These are phyloP conservation scores for Rugalucina vietnamica DNA, from an alignment of 2,888 invertebrate species.

Conservation along the genomic window DNA sequence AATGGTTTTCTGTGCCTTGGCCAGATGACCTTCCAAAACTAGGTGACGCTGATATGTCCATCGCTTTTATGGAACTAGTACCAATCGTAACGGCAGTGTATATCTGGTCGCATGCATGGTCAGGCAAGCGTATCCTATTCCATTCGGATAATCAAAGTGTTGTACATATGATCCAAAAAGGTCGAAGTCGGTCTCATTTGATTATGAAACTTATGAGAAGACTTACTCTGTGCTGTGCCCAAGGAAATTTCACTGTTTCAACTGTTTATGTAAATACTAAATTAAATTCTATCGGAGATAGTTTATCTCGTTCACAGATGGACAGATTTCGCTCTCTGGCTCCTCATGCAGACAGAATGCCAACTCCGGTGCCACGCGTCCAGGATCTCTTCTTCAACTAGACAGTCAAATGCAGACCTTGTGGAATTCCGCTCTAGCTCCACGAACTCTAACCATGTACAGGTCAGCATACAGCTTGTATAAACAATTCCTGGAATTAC, in stretches of 20 bases:
- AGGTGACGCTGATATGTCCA: background rate
- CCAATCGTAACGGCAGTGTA: conserved; percentile 31
- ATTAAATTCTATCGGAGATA: conserved; percentile 31
- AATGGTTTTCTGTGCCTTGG: conserved; percentile 47
- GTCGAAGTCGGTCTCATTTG: conserved; percentile 20
- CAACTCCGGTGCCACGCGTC: conserved; percentile 4
- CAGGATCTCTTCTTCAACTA: background rate
- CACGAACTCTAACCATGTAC: background rate
- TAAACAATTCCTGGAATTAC: too few relatives aligned
- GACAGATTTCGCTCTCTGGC: conserved; percentile 23
- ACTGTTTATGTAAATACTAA: conserved; percentile 28
- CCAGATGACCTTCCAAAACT: conserved; percentile 18
- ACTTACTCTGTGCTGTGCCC: conserved; percentile 23
- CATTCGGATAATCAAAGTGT: conserved; percentile 37
- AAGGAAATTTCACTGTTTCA: conserved; percentile 26
- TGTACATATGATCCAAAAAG: conserved; percentile 33
- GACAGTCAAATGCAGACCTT: background rate
- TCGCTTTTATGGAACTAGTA: conserved; percentile 23
- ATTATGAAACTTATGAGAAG: conserved; percentile 43
- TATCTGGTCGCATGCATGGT: conserved; percentile 32
- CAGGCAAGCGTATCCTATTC: conserved; percentile 19
- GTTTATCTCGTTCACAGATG: conserved; percentile 49
- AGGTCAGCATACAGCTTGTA: background rate
- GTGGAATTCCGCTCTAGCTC: conserved; percentile 2
- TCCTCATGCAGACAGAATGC: conserved; percentile 19